These are phyloP conservation scores for Drosophila ironensis DNA, from an alignment of 1,140 invertebrate genomes.

Conservation along the genomic window DNA sequence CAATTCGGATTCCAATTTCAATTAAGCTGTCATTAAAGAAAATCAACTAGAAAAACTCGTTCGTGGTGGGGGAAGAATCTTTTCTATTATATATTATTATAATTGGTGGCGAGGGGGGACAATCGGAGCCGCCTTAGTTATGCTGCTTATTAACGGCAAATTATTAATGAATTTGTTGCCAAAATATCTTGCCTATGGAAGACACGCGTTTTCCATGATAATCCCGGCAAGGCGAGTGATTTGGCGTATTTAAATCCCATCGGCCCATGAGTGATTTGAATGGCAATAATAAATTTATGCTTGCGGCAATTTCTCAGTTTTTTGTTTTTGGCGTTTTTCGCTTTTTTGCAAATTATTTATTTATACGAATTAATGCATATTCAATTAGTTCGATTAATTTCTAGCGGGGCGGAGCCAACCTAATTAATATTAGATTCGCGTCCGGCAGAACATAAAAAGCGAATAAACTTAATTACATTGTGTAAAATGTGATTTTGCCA, in stretches of 20 bases:
- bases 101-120: conserved; percentile 10
- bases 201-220: too few species aligned
- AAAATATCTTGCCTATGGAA: conserved; percentile 3
- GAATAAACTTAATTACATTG: conserved; percentile 31
- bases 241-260: not conserved
- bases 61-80: conserved; percentile 2
- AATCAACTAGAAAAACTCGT: conserved; percentile 8
- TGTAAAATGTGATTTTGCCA: conserved; percentile 18
- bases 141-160: not conserved
- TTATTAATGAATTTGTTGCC: conserved; percentile 13
- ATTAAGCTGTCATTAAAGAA: conserved; percentile 37
- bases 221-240: not conserved
- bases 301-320: not conserved
- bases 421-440: conserved; percentile 39
- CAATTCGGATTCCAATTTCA: conserved; percentile 15
- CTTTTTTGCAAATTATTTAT: conserved; percentile 10
- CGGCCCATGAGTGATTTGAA: not conserved
- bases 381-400: conserved; percentile 45
- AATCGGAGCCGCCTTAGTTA: too few species aligned
- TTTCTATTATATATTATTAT: conserved; percentile 26
- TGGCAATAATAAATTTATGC: conserved; percentile 16
- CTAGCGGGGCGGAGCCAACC: not conserved
- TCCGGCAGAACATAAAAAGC: not conserved
- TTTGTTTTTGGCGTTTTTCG: not conserved
- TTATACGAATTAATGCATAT: conserved; percentile 41